These are phyloP conservation scores for Symphodus melops DNA, from an alignment of 2,113 vertebrate species.

Conservation along the genomic window DNA sequence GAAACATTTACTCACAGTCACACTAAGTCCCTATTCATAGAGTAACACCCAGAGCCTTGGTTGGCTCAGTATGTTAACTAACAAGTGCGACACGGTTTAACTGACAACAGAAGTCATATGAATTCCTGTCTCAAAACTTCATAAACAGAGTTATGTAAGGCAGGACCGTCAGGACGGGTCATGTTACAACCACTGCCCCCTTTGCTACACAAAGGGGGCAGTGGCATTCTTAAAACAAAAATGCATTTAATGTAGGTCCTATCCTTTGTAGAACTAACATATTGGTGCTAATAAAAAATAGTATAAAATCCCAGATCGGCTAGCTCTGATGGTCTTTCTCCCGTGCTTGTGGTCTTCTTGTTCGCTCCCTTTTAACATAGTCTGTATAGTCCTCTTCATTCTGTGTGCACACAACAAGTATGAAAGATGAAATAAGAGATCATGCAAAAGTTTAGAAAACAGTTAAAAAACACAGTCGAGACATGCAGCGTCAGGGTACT, in stretches of 20 bases:
- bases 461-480: not conserved
- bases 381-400: slow-evolving; percentile 61
- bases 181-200: no score
- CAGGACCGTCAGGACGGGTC: no score
- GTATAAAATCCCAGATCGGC: not conserved
- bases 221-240: slow-evolving; percentile 9
- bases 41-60: no score
- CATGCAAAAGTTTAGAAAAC: not conserved
- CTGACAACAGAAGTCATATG: no score
- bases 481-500: no score
- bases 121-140: no score
- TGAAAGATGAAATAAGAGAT: not conserved
- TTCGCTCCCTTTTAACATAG: slow-evolving; percentile 22
- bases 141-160: no score
- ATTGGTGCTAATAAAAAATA: not conserved
- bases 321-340: slow-evolving; percentile 42
- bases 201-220: no score
- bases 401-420: slow-evolving; percentile 48
- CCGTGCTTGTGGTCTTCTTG: slow-evolving; percentile 26
- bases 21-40: no score
- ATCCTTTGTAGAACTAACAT: not conserved
- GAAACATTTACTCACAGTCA: no score
- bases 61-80: no score
- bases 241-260: not conserved
- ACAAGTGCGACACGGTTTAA: no score